A percentile compares a stretch with the other conserved stretches of the same genome.
Conservation (phyloP, 2,888 invertebrate genomes). For the Pycnomerus fuliginosus region DNA sequence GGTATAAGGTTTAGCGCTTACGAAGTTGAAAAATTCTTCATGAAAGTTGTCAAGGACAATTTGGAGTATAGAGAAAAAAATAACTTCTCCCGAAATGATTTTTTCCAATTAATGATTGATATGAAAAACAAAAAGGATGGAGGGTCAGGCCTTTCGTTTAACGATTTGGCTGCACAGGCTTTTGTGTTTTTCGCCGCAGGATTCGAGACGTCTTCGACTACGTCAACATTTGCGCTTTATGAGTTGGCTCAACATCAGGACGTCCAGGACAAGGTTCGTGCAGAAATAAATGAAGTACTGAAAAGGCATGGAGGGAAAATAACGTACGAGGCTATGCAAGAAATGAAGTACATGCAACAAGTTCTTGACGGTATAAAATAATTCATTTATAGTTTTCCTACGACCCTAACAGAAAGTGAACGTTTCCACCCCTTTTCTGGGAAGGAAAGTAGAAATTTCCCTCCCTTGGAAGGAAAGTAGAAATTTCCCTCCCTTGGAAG, state of each 20-base stretch:
- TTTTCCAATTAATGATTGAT: conserved; percentile 56
- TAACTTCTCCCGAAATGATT: conserved; percentile 54
- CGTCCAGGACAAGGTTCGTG: conserved; percentile 8
- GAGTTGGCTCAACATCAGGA: conserved; percentile 11
- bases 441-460: too few species aligned
- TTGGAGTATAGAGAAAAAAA: conserved; percentile 49
- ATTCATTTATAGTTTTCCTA: too few species aligned
- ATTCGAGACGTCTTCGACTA: conserved; percentile 17
- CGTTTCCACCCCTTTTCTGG: too few species aligned
- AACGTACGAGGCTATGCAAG: conserved; percentile 10
- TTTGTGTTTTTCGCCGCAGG: conserved; percentile 29
- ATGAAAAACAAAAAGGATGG: conserved; percentile 44
- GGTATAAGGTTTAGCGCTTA: background rate
- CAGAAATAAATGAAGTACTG: conserved; percentile 9
- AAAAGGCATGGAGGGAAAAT: conserved; percentile 4
- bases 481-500: too few species aligned
- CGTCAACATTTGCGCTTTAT: conserved; percentile 13
- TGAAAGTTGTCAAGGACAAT: background rate
- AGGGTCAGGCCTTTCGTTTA: conserved; percentile 3
- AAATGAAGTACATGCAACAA: conserved; percentile 44
- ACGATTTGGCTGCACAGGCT: conserved; percentile 21
- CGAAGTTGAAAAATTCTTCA: background rate
- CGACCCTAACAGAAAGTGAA: too few species aligned
- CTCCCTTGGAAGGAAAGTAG: too few species aligned
- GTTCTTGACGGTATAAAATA: conserved; percentile 47